Evolutionary conservation across 2,113 vertebrate genomes (phyloP), one percentile per base, ranked within the genome.

Genomic region (Orycteropus afer): DNA sequence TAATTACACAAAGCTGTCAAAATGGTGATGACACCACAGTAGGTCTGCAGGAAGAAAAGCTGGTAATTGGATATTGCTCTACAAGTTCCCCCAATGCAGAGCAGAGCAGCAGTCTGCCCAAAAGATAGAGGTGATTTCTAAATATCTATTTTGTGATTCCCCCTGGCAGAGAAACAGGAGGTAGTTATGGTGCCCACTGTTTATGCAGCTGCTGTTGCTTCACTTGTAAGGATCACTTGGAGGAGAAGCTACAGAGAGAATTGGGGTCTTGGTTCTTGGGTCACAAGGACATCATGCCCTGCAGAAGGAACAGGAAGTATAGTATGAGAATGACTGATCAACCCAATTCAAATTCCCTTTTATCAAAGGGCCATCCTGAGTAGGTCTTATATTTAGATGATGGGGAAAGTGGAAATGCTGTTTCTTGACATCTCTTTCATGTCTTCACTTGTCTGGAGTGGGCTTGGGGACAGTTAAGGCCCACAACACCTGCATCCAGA

Each of bases 1-100:
- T 89, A 89, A 87, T 91, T 55, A 85, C 25, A 57, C 57, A n/a
- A 71, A 85, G 32, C 55, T 32, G 73, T 85, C 55, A 27, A n/a
- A n/a, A 79, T 51, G 88, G 55, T 57, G 84, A 45, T 1, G 18
- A 76, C 10, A 3, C 42, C 23, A 42, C 23, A 53, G 51, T 32
- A 77, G 40, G 40, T 32, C 83, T 34, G 3, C 6, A 45, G 51
- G 81, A 80, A 79, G 86, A 76, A 15, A 65, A n/a, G 34, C 25
- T 12, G 14, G 61, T 15, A 27, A 80, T 4, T 34, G 40, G 74
- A 40, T 15, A 5, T 9, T 32, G 29, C 37, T 61, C 34, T 49
- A 0, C 29, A 25, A 14, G 40, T 7, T 9, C 27, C 49, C 27
- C 25, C 49, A 5, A 2, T 49, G 22, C 37, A 20, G 25, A 78